Evolutionary conservation across 1,140 invertebrate species (phyloP), one percentile per base, ranked within the genome.

Genomic region (Adelges cooleyi): DNA sequence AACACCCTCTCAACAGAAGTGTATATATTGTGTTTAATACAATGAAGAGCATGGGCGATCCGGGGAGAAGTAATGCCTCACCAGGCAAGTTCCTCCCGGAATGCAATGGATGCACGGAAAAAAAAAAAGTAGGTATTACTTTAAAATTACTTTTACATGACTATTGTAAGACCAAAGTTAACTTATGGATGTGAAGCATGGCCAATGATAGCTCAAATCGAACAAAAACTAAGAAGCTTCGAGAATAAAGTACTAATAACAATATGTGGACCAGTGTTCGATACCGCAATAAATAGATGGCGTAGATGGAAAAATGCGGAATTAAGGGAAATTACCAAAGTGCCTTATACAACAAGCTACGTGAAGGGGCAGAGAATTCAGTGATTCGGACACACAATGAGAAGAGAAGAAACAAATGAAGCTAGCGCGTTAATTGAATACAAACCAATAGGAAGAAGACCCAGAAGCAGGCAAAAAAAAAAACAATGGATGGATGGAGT

Each of bases 401-500:
- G 48, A 49, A 25, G 48, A 49, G 48, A 49, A 13, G 48, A 49
- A 49, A 25, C 22, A 22, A 49, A 27, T 49, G 9, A 49, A 23
- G 46, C 23, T 9, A 23, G 46, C 3, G 46, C 4, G 4, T 22
- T 22, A 49, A 49, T 49, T 49, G 22, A 65, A 33, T 27, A 49
- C 42, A 15, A 65, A 27, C 44, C 44, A 65, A 48, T n/a, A 49
- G 62, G 46, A 13, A 25, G 3, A 48, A n/a, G 44, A 27, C 46
- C 25, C 22, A 65, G 25, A 49, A 25, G 46, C 18, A 25, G 62
- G 33, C 46, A 13, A 2, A 50, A 48, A 2, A 50, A 48, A 9
- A 46, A 44, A 40, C 40, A 22, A 65, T 48, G 59, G 59, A 15
- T 15, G 53, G 53, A 56, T 36, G 25, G 36, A 56, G 27, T 65